These are phyloP conservation scores for Melopsittacus undulatus DNA, from an alignment of 2,797 vertebrate species.

Conservation along the genomic window DNA sequence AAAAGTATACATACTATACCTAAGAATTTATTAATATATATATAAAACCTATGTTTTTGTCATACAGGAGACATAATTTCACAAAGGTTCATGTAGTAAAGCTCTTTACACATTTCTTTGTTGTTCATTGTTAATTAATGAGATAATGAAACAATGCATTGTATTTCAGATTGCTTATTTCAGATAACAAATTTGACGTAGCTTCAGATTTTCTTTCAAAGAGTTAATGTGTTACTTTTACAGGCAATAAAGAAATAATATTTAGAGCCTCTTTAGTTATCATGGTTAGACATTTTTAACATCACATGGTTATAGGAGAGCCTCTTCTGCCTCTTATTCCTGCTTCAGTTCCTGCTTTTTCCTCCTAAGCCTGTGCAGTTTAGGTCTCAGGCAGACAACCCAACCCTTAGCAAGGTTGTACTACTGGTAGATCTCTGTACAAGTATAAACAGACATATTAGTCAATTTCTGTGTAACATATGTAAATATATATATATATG, in stretches of 20 bases:
- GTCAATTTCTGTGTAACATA: background rate
- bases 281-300: background rate
- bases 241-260: background rate
- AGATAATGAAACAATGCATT: background rate
- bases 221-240: background rate
- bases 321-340: background rate
- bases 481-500: rapidly evolving
- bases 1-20: background rate
- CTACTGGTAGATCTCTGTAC: background rate
- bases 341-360: background rate
- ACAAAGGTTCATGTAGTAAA: background rate
- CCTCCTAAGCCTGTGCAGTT: background rate
- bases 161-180: background rate
- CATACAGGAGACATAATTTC: background rate
- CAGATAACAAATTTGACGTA: background rate
- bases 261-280: background rate
- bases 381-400: background rate
- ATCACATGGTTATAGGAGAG: background rate
- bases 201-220: background rate
- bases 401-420: background rate
- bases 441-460: background rate
- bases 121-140: background rate
- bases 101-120: background rate
- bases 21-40: background rate
- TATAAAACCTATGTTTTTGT: background rate